Percentiles rank a stretch among this genome's conserved stretches.
phyloP scores from a whole-genome alignment of 2,888 invertebrate species.

The Nemotelus nigrinus region DNA sequence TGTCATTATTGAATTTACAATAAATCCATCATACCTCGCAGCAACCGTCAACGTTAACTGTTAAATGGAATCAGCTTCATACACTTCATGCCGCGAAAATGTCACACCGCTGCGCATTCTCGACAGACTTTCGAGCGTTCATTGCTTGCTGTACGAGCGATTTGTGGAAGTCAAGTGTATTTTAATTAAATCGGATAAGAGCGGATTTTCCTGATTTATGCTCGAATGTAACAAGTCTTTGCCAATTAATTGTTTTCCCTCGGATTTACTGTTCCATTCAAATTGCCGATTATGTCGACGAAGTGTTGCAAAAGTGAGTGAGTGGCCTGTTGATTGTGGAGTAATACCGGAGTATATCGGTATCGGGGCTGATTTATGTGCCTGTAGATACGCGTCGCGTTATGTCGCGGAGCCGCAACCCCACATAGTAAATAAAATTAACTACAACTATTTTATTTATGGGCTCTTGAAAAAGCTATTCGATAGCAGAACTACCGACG shows the following conservation, averaged over 20 bases:
- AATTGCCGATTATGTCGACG: conserved; percentile 40
- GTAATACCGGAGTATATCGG: neutral
- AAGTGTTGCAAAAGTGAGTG: neutral
- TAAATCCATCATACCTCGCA: too few species aligned
- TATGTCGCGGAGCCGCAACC: neutral
- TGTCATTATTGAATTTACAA: too few species aligned
- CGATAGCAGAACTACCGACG: neutral
- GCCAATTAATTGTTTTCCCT: conserved; percentile 42
- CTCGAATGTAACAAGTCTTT: conserved; percentile 29
- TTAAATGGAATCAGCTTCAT: too few species aligned
- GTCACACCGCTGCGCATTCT: neutral
- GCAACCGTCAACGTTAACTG: too few species aligned
- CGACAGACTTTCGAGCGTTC: neutral
- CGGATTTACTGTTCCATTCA: conserved; percentile 31
- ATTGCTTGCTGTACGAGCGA: neutral
- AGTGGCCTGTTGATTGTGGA: conserved; percentile 30
- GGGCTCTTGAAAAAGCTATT: conserved; percentile 3
- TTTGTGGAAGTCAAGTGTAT: conserved; percentile 42
- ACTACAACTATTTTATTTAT: conserved; percentile 39
- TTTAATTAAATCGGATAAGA: conserved; percentile 45
- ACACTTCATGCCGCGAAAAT: neutral
- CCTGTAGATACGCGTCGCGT: conserved; percentile 5
- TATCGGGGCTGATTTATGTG: conserved; percentile 19
- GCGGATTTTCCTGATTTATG: conserved; percentile 44
- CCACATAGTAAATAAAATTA: conserved; percentile 26